phyloP scores from a whole-genome alignment of 2,797 vertebrate genomes.

The Aphelocoma californica region DNA sequence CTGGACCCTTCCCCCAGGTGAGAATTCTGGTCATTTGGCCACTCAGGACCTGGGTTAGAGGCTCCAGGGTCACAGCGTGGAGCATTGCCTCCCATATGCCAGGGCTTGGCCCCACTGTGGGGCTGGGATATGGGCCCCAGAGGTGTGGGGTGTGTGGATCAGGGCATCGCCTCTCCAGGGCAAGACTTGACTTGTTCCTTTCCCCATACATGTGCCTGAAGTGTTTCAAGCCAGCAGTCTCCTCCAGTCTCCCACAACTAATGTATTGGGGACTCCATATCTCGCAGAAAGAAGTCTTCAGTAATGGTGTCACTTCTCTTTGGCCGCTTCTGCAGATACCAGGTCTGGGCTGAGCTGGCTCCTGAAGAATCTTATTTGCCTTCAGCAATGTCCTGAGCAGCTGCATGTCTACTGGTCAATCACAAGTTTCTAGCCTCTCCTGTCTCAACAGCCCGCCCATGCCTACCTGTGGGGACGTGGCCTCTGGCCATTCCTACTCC shows the following conservation, averaged over 20 bases:
- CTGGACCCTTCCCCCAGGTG: too few species aligned
- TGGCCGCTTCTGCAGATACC: rapidly evolving
- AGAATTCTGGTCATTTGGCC: background rate
- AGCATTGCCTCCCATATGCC: background rate
- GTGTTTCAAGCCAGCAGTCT: background rate
- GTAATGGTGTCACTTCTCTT: background rate
- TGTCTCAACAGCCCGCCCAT: too few species aligned
- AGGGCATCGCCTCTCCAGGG: rapidly evolving
- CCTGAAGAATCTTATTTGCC: background rate
- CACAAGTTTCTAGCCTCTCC: background rate
- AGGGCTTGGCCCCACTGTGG: background rate
- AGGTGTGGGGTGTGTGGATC: too few species aligned
- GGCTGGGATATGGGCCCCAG: background rate
- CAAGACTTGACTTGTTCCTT: background rate
- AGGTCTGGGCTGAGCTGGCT: background rate
- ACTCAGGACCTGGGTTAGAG: background rate
- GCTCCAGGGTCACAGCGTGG: background rate
- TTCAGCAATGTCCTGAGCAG: background rate
- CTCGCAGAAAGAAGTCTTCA: rapidly evolving
- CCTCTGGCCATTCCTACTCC: background rate
- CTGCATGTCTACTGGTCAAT: background rate
- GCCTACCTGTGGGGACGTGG: rapidly evolving
- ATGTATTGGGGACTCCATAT: rapidly evolving
- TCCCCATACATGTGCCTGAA: background rate
- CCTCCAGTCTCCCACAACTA: background rate